Percentiles rank a stretch among this genome's conserved stretches.
phyloP scores from a whole-genome alignment of 2,888 invertebrate genomes.

The Zygogramma bicolorata region DNA sequence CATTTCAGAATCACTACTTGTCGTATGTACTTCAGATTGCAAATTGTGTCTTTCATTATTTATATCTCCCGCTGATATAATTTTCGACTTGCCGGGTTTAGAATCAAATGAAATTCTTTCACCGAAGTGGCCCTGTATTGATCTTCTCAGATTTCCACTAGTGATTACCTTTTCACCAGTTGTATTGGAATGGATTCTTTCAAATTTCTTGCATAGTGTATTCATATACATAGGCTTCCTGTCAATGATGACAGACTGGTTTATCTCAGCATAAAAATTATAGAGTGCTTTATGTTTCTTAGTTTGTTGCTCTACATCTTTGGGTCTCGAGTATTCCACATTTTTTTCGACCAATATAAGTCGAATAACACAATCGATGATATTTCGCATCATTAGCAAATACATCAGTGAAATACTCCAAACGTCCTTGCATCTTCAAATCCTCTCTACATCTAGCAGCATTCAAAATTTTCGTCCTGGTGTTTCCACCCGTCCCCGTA shows the following conservation, averaged over 20 bases:
- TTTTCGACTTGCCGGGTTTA: slow-evolving; percentile 9
- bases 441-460: slow-evolving; percentile 8
- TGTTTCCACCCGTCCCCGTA: slow-evolving; percentile 12
- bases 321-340: slow-evolving; percentile 13
- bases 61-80: slow-evolving; percentile 8
- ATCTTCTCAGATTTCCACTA: not conserved
- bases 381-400: slow-evolving; percentile 12
- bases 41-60: not conserved
- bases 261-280: slow-evolving; percentile 15
- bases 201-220: not conserved
- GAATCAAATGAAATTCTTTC: slow-evolving; percentile 10
- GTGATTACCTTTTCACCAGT: not conserved
- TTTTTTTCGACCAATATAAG: slow-evolving; percentile 12
- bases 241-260: slow-evolving; percentile 11
- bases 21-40: not conserved
- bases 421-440: slow-evolving; percentile 9
- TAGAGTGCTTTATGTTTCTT: slow-evolving; percentile 3
- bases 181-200: not conserved
- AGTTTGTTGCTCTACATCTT: slow-evolving; percentile 3
- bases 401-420: slow-evolving; percentile 11
- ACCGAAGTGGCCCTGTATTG: slow-evolving; percentile 4
- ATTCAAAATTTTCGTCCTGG: slow-evolving; percentile 12
- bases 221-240: slow-evolving; percentile 7
- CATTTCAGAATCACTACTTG: slow-evolving; percentile 3
- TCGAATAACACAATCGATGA: slow-evolving; percentile 16